Evolutionary conservation across 2,888 invertebrate genomes (phyloP), one percentile per base, ranked within the genome.

Genomic region (Uropetala carovei): DNA sequence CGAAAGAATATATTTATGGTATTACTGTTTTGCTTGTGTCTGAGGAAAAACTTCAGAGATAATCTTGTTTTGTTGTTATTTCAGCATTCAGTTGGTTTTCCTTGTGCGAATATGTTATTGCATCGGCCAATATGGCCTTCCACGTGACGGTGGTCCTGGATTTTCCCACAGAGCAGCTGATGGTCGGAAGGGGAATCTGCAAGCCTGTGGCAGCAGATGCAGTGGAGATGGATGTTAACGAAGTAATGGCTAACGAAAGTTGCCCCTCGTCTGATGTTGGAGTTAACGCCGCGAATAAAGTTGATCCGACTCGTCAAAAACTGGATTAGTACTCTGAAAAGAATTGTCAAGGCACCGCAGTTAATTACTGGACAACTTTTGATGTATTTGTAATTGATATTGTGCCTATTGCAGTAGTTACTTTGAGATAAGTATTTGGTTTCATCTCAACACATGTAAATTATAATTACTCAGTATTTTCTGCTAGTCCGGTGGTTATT

Each of bases 21-120:
- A 75, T 9, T 75, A 0, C 10, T 27, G 27, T 10, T 27, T 75
- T 16, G 27, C 27, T 75, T 75, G 11, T 11, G 22, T 27, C 27
- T 3, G 27, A 75, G 27, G 75, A 14, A 75, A 75, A 3, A 13
- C 27, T 75, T 75, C 4, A 75, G 13, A 27, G 8, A 60, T 75
- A 22, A 13, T 86, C 89, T 93, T 91, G 93, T 93, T 93, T 92
- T 93, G 92, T 93, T 93, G 93, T 92, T 58, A 92, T 96, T 96
- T 93, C 96, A 99, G 99, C 99, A 86, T 99, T 99, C 95, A 99
- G 98, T 95, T 98, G 98, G 97, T 99, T 99, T 96, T 98, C 99
- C 1, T 96, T 98, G 92, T 98, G 98, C 95, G 99, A 99, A 95
- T 99, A 99, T 95, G 96, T 98, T 94, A 97, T 99, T 94, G 98